These are phyloP conservation scores for Megalops atlanticus DNA, from an alignment of 2,113 vertebrate species.

Conservation along the genomic window DNA sequence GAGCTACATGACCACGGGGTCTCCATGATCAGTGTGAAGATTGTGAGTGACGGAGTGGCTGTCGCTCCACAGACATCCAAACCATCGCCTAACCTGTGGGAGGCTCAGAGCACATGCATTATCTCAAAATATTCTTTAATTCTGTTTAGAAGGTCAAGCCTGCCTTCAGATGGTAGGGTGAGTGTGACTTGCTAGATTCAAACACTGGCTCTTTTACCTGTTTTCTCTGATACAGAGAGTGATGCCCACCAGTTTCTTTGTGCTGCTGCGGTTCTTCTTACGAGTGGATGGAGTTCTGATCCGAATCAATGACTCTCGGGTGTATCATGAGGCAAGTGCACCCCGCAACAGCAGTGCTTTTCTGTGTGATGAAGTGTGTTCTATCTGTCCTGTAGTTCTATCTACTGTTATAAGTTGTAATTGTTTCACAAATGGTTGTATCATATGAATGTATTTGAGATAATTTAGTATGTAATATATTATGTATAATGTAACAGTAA, in stretches of 20 bases:
- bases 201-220: background rate
- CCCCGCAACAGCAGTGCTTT: background rate
- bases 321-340: constrained; percentile 85
- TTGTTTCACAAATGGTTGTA: too few species aligned
- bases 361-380: background rate
- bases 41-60: constrained; percentile 84
- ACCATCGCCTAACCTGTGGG: background rate
- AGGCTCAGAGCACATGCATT: background rate
- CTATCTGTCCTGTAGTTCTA: too few species aligned
- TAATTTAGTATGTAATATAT: too few species aligned
- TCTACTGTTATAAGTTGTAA: too few species aligned
- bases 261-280: constrained; percentile 90
- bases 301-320: constrained; percentile 89
- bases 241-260: constrained; percentile 96
- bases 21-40: constrained; percentile 91
- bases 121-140: background rate
- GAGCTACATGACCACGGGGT: constrained; percentile 97
- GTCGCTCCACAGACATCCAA: background rate
- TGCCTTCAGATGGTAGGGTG: background rate
- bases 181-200: background rate
- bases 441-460: too few species aligned
- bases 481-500: too few species aligned
- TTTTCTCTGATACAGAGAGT: constrained; percentile 78
- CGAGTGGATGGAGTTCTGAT: constrained; percentile 94
- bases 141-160: constrained; percentile 1